Base-by-base conservation (phyloP, 2,888 invertebrate genomes). In the Deilephila porcellus region DNA sequence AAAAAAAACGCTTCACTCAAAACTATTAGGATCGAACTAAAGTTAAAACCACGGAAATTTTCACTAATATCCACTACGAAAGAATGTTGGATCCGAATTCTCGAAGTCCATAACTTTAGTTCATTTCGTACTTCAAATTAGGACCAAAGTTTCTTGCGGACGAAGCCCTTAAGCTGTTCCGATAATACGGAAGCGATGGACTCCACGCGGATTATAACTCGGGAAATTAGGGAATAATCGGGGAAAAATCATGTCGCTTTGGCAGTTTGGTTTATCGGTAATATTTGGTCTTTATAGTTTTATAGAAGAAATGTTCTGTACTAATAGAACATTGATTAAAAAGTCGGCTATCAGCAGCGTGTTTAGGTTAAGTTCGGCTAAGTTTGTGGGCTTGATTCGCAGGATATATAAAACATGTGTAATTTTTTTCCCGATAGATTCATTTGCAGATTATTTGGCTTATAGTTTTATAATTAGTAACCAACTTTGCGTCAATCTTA, bases 161-260 rank as follows among this genome's bases (percentile, higher is more conserved):
- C 37, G 34, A 34, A 71, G 45, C 72, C 72, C 29, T 67, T 73
- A 73, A 73, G 72, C 72, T 73, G 72, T 72, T 75, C 32, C 74
- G 78, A 78, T 80, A 77, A 80, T 77, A 73, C 63, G 74, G 74
- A 77, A 77, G 71, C 76, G 78, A 78, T 78, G 78, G 76, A 78
- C 77, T 77, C 71, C 75, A 73, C 75, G 73, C 74, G 75, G 76
- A 79, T 77, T 78, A 78, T 76, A 76, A 76, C 74, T 71, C 32
- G 20, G 37, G 45, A 59, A 67, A 73, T 73, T 67, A 67, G 59
- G 64, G 64, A 67, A 73, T 73, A 59, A 73, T 73, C 64, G 59
- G 37, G 59, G 64, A 67, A 59, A 73, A 73, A 67, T 67, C 17
- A 73, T 59, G 64, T 59, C 64, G 64, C 37, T 45, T 37, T 62